Evolutionary conservation across 2,797 vertebrate genomes (phyloP), one percentile per base, ranked within the genome.

Genomic region (Xiphorhynchus erythropygius): DNA sequence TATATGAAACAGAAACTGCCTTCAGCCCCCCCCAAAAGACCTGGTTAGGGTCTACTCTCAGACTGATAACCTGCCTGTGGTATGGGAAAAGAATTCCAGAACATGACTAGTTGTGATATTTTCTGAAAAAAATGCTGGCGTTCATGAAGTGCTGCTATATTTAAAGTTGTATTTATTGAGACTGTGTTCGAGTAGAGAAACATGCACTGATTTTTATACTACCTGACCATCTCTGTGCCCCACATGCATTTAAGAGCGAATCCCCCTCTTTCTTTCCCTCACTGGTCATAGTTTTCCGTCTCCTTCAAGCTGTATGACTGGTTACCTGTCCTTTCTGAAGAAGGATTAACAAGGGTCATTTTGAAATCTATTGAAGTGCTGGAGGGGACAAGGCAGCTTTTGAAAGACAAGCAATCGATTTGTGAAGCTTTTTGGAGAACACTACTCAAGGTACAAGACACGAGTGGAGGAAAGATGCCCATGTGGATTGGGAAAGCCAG

Each of bases 181-280:
- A 24, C 0, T 19, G 50, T 30, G 35, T 14, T 76, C 0, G 0
- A 25, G 7, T 2, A 56, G 47, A 64, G 69, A 70, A 84, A 39
- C 33, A 2, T 59, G 50, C 21, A 17, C 28, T 89, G 19, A 0
- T 82, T 87, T 87, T 59, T 22, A 12, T 3, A 6, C 33, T 25
- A 0, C 12, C 47, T 82, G 84, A 76, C 32, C 78, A 52, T 15
- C 25, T 8, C 22, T 5, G 28, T 74, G 64, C 32, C 25, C 30
- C 49, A 56, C 25, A 2, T 5, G 33, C 33, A 23, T 49, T 52
- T 52, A 33, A 24, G 44, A 62, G 25, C 35, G 65, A 68, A 71
- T 69, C 57, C 18, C 57, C n/a, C 28, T 57, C 76, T 80, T 42
- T 65, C 56, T 52, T 56, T 59, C 37, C 21, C 21, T 62, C 64